Percentiles rank a stretch among this genome's conserved stretches.
These are phyloP conservation scores for Liparis tanakae DNA, from an alignment of 2,797 vertebrate genomes.

Conservation along the genomic window DNA sequence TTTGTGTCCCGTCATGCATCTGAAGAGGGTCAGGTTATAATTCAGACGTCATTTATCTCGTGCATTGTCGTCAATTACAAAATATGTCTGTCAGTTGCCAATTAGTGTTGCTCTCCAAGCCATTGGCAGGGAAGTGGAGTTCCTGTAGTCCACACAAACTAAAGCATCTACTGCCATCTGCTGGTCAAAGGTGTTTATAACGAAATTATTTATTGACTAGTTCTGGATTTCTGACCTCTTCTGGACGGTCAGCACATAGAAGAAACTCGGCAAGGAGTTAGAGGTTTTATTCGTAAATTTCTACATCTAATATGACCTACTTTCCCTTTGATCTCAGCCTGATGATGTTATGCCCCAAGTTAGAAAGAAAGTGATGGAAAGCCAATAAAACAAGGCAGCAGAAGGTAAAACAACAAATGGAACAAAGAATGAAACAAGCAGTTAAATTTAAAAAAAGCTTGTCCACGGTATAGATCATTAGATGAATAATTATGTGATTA, in stretches of 20 bases:
- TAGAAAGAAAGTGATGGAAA: neutral
- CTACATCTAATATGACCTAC: no score
- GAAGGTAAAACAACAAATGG: neutral
- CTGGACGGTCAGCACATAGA: neutral
- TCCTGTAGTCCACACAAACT: slow-evolving; percentile 10
- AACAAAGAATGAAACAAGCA: neutral
- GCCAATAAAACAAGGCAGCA: neutral
- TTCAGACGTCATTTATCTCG: slow-evolving; percentile 34
- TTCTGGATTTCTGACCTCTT: slow-evolving; percentile 2
- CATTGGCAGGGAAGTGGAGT: slow-evolving; percentile 29
- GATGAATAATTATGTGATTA: neutral
- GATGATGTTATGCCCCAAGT: neutral
- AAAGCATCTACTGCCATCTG: slow-evolving; percentile 83
- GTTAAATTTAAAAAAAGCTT: neutral
- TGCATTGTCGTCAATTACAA: slow-evolving; percentile 58
- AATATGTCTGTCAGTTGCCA: slow-evolving; percentile 53
- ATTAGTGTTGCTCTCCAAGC: slow-evolving; percentile 41
- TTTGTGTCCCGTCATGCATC: slow-evolving; percentile 16
- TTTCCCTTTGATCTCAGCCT: slow-evolving; percentile 19
- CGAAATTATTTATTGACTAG: neutral
- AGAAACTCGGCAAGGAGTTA: neutral
- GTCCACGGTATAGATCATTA: neutral
- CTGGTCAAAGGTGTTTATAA: slow-evolving; percentile 56
- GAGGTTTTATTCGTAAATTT: no score
- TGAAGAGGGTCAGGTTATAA: slow-evolving; percentile 24